Conservation (phyloP, 2,113 vertebrate species). For the Mirounga angustirostris region DNA sequence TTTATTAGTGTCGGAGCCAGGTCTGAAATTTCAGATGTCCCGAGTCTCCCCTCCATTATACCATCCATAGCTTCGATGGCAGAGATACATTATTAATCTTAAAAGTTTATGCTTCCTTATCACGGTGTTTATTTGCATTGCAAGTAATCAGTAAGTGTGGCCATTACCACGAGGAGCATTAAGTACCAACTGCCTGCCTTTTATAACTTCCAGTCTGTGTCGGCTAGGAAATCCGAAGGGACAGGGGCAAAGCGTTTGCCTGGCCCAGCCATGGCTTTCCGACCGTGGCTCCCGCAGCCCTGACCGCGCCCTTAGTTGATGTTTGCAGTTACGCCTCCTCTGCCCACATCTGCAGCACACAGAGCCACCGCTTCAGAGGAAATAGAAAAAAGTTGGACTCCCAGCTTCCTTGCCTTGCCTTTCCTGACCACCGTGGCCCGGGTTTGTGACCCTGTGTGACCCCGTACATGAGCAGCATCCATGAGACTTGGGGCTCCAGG, state of each 20-base stretch:
- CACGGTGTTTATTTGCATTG: background rate
- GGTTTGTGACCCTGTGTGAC: background rate
- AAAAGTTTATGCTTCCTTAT: background rate
- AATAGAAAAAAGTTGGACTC: background rate
- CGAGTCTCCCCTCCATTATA: background rate
- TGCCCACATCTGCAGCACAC: accelerated
- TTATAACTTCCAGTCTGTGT: background rate
- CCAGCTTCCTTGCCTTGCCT: background rate
- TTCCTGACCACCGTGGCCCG: background rate
- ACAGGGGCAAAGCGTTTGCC: background rate
- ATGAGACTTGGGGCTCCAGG: background rate
- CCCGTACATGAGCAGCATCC: background rate
- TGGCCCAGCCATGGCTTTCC: background rate
- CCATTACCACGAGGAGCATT: background rate
- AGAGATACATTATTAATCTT: background rate
- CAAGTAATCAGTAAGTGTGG: background rate
- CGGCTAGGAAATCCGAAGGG: background rate
- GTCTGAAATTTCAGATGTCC: background rate
- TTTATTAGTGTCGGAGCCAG: background rate
- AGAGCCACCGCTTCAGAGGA: background rate
- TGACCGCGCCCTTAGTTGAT: too few relatives aligned
- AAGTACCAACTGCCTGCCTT: background rate
- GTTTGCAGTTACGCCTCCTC: background rate
- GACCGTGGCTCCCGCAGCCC: background rate
- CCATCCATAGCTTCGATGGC: background rate